Evolutionary conservation across 2,113 vertebrate genomes (phyloP).

Genomic region (Plestiodon gilberti): DNA sequence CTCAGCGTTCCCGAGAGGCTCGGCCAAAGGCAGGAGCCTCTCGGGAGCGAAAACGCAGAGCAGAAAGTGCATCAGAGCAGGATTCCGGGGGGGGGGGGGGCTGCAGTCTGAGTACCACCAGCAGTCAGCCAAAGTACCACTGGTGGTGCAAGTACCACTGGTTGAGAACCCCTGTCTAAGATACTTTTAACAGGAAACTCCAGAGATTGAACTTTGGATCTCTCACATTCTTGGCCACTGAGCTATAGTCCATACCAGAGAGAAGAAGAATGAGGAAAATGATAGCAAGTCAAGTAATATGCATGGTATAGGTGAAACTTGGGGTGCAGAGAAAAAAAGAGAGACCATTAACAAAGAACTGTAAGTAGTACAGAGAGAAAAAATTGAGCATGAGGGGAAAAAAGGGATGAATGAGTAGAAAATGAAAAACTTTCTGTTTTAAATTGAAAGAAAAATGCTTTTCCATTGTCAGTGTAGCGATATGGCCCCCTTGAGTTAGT

Average conservation of each 20-base stretch:
- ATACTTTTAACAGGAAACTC: background rate
- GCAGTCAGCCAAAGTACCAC: no score
- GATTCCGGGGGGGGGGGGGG: no score
- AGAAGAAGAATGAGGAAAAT: background rate
- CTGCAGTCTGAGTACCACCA: no score
- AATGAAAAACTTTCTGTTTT: background rate
- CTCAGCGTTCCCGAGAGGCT: no score
- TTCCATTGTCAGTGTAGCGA: background rate
- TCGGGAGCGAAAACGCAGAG: no score
- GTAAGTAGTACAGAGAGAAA: background rate
- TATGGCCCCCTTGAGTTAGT: background rate
- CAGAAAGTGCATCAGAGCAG: no score
- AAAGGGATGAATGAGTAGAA: background rate
- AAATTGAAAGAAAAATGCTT: background rate
- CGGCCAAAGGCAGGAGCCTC: no score
- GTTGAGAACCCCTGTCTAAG: no score
- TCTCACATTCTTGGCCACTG: background rate
- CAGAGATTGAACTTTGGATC: background rate
- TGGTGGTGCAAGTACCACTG: no score
- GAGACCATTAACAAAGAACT: background rate
- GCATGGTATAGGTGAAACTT: background rate
- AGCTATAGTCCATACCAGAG: background rate
- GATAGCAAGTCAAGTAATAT: background rate
- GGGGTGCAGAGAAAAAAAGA: background rate
- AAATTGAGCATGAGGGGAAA: background rate